These are phyloP conservation scores for Drosophila santomea DNA, from an alignment of 1,140 invertebrate genomes.

Conservation along the genomic window DNA sequence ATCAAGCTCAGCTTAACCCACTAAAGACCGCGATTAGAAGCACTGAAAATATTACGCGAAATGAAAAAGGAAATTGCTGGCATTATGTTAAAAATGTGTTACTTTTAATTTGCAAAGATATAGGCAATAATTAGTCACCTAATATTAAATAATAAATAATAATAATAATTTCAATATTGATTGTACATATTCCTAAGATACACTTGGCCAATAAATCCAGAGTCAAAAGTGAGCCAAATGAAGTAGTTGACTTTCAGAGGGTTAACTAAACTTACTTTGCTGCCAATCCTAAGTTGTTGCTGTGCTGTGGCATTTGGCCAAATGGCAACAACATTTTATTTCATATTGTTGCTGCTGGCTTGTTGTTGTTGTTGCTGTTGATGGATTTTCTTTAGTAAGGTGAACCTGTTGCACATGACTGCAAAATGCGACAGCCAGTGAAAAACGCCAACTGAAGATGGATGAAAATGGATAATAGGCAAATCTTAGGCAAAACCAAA, in stretches of 20 bases:
- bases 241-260: background rate
- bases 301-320: conserved; percentile 68
- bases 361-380: conserved; percentile 24
- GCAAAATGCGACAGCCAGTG: conserved; percentile 23
- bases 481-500: background rate
- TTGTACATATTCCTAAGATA: too few relatives aligned
- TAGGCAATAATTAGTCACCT: background rate
- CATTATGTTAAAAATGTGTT: too few relatives aligned
- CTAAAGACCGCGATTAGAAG: too few relatives aligned
- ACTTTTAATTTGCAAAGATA: too few relatives aligned
- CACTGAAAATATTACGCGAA: too few relatives aligned
- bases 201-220: too few relatives aligned
- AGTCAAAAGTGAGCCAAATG: too few relatives aligned
- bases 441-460: background rate
- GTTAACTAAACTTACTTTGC: conserved; percentile 29
- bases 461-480: background rate
- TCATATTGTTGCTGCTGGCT: conserved; percentile 29
- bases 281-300: conserved; percentile 16
- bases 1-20: conserved; percentile 33
- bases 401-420: conserved; percentile 70
- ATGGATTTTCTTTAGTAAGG: conserved; percentile 17
- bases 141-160: too few relatives aligned
- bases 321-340: conserved; percentile 72
- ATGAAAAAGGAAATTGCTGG: too few relatives aligned
- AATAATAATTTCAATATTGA: too few relatives aligned